A percentile compares a stretch with the other conserved stretches of the same genome.
Conservation (phyloP, 1,140 invertebrate species). For the Caenorhabditis briggsae region DNA sequence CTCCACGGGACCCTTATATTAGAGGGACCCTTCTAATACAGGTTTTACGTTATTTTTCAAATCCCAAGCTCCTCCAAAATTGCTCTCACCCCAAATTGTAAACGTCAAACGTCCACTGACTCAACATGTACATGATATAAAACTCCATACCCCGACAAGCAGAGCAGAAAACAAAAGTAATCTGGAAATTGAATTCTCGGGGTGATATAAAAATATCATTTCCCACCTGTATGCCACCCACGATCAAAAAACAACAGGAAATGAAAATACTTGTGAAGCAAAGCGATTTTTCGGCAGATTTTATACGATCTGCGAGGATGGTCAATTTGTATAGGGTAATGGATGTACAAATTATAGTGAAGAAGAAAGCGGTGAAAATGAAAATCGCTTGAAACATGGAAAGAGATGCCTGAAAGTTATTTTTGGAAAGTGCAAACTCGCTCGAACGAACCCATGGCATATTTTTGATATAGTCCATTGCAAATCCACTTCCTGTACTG, state of each 20-base stretch:
- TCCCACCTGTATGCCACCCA: background rate
- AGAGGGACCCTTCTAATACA: too few relatives aligned
- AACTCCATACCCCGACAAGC: background rate
- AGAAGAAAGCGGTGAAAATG: background rate
- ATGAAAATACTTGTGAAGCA: constrained; percentile 14
- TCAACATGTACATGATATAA: constrained; percentile 1
- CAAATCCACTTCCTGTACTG: background rate
- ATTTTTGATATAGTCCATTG: background rate
- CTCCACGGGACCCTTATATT: too few relatives aligned
- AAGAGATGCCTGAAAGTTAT: background rate
- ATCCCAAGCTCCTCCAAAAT: too few relatives aligned
- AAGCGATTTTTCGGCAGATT: background rate
- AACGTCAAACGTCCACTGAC: background rate
- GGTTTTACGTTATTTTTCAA: too few relatives aligned
- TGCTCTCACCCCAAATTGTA: constrained; percentile 7
- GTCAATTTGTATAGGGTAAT: background rate
- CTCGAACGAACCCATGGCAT: background rate
- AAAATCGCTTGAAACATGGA: background rate
- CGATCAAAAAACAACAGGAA: background rate
- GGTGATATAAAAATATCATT: too few relatives aligned
- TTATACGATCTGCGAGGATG: background rate
- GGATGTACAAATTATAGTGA: background rate
- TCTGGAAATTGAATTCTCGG: too few relatives aligned
- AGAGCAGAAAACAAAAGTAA: background rate
- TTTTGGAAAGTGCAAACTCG: too few relatives aligned